These are phyloP conservation scores for Pantelozetes paolii DNA, from an alignment of 2,888 invertebrate genomes.

Conservation along the genomic window DNA sequence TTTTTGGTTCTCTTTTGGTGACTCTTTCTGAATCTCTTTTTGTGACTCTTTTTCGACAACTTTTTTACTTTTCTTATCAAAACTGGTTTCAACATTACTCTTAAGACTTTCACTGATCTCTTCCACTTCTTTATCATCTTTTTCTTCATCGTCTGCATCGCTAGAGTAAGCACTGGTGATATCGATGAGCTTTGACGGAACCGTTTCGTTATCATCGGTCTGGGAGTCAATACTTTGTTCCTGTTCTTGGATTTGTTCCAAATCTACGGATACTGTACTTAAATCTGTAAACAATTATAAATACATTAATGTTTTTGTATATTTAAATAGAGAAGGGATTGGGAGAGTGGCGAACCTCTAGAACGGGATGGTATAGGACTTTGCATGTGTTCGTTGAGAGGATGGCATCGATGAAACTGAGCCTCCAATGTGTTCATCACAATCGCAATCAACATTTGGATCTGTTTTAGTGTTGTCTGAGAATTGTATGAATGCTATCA, in stretches of 20 bases:
- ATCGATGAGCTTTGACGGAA: constrained; percentile 44
- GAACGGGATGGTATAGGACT: constrained; percentile 60
- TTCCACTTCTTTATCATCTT: constrained; percentile 79
- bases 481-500: constrained; percentile 56
- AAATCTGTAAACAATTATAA: constrained; percentile 50
- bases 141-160: constrained; percentile 66
- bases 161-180: constrained; percentile 42
- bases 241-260: constrained; percentile 54
- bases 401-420: constrained; percentile 77
- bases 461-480: constrained; percentile 57
- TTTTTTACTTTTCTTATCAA: not conserved
- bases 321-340: too few species aligned
- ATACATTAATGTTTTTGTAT: too few species aligned
- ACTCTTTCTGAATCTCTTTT: too few species aligned
- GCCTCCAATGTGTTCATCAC: constrained; percentile 86
- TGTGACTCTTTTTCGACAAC: not conserved
- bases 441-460: constrained; percentile 76
- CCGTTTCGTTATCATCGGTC: not conserved
- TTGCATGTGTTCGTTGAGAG: constrained; percentile 60
- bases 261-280: constrained; percentile 54
- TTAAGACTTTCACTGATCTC: constrained; percentile 81
- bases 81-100: constrained; percentile 58
- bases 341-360: constrained; percentile 61
- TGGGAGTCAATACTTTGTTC: constrained; percentile 48
- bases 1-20: not conserved